Conservation (phyloP, 1,140 invertebrate species). For the Zophobas atratus region DNA sequence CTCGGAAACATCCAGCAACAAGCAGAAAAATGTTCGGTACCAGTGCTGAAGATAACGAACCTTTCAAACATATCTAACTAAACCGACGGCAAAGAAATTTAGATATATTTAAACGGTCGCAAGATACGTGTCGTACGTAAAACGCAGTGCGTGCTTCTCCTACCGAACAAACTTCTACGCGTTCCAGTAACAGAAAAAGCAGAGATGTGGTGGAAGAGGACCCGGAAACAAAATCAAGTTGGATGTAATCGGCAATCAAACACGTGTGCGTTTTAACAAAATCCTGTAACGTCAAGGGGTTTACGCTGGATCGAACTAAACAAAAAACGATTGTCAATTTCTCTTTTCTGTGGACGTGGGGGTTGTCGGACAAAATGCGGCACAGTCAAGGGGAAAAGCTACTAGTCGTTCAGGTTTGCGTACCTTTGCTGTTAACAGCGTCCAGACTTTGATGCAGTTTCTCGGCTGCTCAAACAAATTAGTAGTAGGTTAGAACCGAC, state of each 20-base stretch:
- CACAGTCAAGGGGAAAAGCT: background rate
- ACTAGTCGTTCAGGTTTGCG: constrained; percentile 59
- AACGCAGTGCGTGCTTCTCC: constrained; percentile 20
- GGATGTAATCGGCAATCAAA: constrained; percentile 42
- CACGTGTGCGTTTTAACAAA: constrained; percentile 39
- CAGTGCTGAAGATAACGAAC: constrained; percentile 30
- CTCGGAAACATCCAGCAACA: constrained; percentile 55
- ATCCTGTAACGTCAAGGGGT: constrained; percentile 22
- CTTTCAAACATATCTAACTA: background rate
- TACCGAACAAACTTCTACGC: constrained; percentile 46
- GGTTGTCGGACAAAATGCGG: constrained; percentile 10
- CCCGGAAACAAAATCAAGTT: constrained; percentile 58
- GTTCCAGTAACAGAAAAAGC: constrained; percentile 49
- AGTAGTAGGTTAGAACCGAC: constrained; percentile 30
- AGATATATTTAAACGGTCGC: too few relatives aligned
- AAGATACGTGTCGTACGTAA: constrained; percentile 9
- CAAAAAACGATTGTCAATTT: background rate
- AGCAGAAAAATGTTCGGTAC: constrained; percentile 33
- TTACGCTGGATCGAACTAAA: constrained; percentile 2
- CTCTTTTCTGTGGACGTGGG: constrained; percentile 2
- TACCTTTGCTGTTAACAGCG: constrained; percentile 76
- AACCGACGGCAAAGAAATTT: too few relatives aligned
- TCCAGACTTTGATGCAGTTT: constrained; percentile 77
- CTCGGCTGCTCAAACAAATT: constrained; percentile 69
- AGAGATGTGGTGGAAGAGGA: constrained; percentile 51